Evolutionary conservation across 2,888 invertebrate species (phyloP).

Genomic region (Embidobia sp.): DNA sequence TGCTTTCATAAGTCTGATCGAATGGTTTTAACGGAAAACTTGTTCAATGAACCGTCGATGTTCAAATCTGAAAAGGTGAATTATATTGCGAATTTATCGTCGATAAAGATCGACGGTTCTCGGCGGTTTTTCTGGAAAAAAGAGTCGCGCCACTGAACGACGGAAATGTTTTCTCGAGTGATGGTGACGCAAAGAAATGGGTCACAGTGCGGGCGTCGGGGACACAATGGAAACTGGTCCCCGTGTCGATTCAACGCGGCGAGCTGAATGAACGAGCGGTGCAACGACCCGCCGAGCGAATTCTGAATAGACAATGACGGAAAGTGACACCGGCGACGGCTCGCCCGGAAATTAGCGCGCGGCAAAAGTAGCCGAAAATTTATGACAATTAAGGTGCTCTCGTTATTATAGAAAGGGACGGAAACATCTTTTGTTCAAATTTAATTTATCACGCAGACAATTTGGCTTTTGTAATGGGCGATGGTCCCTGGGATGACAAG

Average conservation of each 20-base stretch:
- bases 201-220: constrained; percentile 57
- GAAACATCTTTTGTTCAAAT: no score
- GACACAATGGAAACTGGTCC: constrained; percentile 59
- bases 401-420: no score
- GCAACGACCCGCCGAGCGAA: constrained; percentile 60
- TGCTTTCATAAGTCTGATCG: no score
- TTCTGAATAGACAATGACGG: constrained; percentile 58
- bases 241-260: constrained; percentile 55
- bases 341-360: constrained; percentile 19
- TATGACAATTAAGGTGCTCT: constrained; percentile 1
- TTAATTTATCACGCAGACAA: no score
- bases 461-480: no score
- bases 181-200: constrained; percentile 60
- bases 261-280: constrained; percentile 61
- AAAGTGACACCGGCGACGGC: constrained; percentile 44
- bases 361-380: constrained; percentile 24
- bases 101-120: not conserved
- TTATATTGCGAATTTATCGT: no score
- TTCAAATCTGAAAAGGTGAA: no score
- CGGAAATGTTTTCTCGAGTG: constrained; percentile 51
- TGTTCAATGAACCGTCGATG: no score
- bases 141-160: not conserved
- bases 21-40: not conserved
- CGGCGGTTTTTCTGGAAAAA: constrained; percentile 15
- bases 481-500: no score